A percentile compares a stretch with the other conserved stretches of the same genome.
Conservation (phyloP, 2,888 invertebrate species). For the Rhamnusium bicolor region DNA sequence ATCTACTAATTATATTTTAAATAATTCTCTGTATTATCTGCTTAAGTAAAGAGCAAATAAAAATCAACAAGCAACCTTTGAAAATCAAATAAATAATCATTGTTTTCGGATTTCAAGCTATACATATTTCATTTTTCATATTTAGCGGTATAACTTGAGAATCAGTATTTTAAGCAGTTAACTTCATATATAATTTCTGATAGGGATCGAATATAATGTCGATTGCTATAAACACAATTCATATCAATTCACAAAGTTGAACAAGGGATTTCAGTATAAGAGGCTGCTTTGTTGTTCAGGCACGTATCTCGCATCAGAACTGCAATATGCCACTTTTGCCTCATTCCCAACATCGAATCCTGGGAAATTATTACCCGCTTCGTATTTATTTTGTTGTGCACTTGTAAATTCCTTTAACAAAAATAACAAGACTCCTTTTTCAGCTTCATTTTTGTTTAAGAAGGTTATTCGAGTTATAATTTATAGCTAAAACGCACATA, state of each 20-base stretch:
- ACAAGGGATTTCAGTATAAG: slow-evolving; percentile 63
- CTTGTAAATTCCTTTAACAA: not conserved
- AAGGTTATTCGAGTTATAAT: too few species aligned
- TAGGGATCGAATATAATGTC: slow-evolving; percentile 21
- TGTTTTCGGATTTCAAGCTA: too few species aligned
- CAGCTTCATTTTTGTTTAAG: too few species aligned
- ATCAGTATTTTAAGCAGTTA: not conserved
- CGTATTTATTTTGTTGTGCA: not conserved
- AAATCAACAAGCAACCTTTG: too few species aligned
- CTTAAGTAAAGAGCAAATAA: too few species aligned
- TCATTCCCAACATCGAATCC: slow-evolving; percentile 18
- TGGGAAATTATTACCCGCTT: slow-evolving; percentile 4
- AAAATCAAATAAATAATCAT: too few species aligned
- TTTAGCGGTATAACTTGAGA: not conserved
- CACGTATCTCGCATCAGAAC: slow-evolving; percentile 63
- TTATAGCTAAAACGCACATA: too few species aligned
- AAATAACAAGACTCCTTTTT: not conserved
- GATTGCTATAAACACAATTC: slow-evolving; percentile 53
- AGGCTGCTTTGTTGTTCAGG: slow-evolving; percentile 62
- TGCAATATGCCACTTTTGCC: slow-evolving; percentile 35
- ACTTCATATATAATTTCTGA: not conserved
- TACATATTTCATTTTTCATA: not conserved
- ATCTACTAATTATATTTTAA: too few species aligned
- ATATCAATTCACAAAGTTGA: slow-evolving; percentile 59
- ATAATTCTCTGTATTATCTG: too few species aligned